Conservation (phyloP, 2,888 invertebrate species). For the Drosophila koepferae region DNA sequence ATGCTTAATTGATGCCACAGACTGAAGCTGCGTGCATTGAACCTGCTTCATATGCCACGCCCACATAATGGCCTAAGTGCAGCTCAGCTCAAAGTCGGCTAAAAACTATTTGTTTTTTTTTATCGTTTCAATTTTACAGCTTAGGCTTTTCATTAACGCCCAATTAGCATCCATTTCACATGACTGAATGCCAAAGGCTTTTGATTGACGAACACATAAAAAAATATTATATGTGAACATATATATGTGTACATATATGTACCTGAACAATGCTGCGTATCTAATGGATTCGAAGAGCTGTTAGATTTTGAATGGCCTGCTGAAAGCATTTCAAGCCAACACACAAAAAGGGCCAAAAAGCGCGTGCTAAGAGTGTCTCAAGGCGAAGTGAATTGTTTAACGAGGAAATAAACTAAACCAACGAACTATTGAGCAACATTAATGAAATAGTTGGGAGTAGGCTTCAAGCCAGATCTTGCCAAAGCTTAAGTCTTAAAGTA, state of each 20-base stretch:
- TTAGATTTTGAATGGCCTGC: constrained; percentile 34
- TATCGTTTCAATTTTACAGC: constrained; percentile 27
- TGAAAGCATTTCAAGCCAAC: constrained; percentile 12
- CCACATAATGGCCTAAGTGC: constrained; percentile 5
- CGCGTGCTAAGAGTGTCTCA: constrained; percentile 6
- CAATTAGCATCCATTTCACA: constrained; percentile 71
- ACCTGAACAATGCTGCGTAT: constrained; percentile 22
- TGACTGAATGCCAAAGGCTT: constrained; percentile 36
- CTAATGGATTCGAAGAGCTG: constrained; percentile 50
- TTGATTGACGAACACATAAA: constrained; percentile 44
- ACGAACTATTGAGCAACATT: not conserved
- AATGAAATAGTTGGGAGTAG: too few species aligned
- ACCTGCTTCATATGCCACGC: constrained; percentile 49
- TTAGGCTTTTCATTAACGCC: constrained; percentile 64
- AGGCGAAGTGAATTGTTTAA: constrained; percentile 1
- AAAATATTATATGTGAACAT: constrained; percentile 8
- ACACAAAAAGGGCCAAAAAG: constrained; percentile 22
- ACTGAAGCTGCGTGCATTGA: constrained; percentile 52
- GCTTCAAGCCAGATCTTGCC: not conserved
- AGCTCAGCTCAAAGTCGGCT: not conserved
- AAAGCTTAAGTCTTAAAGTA: not conserved
- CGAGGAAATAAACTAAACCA: not conserved
- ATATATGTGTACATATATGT: not conserved
- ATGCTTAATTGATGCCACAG: constrained; percentile 64
- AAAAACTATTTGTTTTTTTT: not conserved